These are phyloP conservation scores for Hoplostethus mediterraneus DNA, from an alignment of 2,797 vertebrate species.

Conservation along the genomic window DNA sequence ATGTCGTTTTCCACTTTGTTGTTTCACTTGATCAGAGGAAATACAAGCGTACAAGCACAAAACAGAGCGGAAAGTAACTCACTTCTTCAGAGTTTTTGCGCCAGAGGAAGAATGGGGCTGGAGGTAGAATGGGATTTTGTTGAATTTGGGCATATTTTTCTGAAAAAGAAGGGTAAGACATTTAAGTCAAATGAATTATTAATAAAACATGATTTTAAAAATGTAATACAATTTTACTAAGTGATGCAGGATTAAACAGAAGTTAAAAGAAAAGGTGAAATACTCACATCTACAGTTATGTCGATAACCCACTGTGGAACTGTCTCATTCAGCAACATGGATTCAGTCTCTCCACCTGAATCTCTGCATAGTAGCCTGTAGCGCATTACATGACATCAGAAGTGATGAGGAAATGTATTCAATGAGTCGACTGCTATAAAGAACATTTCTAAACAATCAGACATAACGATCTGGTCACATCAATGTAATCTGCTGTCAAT, in stretches of 20 bases:
- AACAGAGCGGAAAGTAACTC: conserved; percentile 68
- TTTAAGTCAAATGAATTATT: background rate
- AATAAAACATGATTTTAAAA: background rate
- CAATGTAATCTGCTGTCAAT: background rate
- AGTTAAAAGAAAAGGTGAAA: background rate
- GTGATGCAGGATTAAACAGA: background rate
- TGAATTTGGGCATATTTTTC: conserved; percentile 99
- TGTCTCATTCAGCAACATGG: conserved; percentile 98
- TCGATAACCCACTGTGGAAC: conserved; percentile 99
- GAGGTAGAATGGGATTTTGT: conserved; percentile 99
- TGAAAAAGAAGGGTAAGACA: conserved; percentile 74
- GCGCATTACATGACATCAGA: conserved; percentile 8
- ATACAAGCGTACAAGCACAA: background rate
- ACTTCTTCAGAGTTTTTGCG: conserved; percentile 99
- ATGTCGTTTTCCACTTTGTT: too few relatives aligned
- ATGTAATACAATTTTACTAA: background rate
- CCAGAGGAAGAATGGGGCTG: conserved; percentile 99
- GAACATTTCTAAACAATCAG: conserved; percentile 1
- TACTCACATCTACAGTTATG: conserved; percentile 99
- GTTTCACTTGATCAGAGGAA: background rate
- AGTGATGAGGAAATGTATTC: background rate
- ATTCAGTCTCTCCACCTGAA: conserved; percentile 98
- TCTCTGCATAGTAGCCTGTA: conserved; percentile 96
- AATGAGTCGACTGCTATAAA: background rate
- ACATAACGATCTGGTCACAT: background rate